Percentiles rank a stretch among this genome's conserved stretches.
Evolutionary conservation across 2,113 vertebrate species (phyloP).

Genomic region (Callorhinus ursinus): DNA sequence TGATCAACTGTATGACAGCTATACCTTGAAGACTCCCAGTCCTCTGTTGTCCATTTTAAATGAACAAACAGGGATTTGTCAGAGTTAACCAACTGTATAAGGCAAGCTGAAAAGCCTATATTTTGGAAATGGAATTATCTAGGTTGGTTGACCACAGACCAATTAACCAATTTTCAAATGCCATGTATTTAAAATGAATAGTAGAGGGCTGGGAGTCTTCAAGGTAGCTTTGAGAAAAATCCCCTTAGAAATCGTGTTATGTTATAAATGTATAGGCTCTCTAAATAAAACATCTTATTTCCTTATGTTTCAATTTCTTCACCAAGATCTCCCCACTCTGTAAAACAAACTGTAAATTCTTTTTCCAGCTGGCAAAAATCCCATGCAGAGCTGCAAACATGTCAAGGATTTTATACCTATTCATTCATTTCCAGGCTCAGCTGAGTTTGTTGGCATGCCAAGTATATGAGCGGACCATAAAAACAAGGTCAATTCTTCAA

Average conservation of each 20-base stretch:
- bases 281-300: neutral
- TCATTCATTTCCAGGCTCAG: neutral
- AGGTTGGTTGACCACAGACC: neutral
- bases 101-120: neutral
- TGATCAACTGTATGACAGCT: neutral
- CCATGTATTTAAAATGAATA: neutral
- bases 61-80: neutral
- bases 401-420: neutral
- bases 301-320: neutral
- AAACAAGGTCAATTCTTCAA: neutral
- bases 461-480: neutral
- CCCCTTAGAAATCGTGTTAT: neutral
- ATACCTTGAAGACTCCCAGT: neutral
- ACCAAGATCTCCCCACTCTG: neutral
- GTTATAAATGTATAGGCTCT: neutral
- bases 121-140: neutral
- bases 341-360: neutral
- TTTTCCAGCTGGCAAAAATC: neutral
- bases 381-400: neutral
- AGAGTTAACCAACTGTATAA: neutral
- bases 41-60: neutral
- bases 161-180: neutral
- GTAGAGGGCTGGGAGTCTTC: neutral
- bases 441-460: neutral
- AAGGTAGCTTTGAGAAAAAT: conserved; percentile 28